Evolutionary conservation across 1,140 invertebrate genomes (phyloP), one percentile per base, ranked within the genome.

Genomic region (Oryctes rhinoceros): DNA sequence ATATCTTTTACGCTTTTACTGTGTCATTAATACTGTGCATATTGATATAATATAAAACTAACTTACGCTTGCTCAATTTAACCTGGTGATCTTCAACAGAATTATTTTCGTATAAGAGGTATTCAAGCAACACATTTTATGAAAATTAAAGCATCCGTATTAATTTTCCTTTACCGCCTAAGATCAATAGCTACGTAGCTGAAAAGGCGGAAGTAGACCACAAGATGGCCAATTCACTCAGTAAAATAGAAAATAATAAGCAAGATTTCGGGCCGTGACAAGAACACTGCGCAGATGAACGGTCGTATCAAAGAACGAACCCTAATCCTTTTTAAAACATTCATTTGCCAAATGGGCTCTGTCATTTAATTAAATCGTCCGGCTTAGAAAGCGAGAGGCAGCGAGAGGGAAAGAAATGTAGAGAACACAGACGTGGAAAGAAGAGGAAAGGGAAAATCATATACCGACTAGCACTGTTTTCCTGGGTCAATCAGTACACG

Each of bases 261-360:
- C 20, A 71, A 71, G 65, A 71, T 71, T 71, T 71, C 65, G 24
- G 35, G 9, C 10, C 20, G 3, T 71, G 65, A 71, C 65, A 71
- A 71, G 65, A 71, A 71, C 65, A 71, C 35, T 24, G 65, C 24
- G 65, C 65, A 30, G 37, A 71, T 24, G 65, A 71, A 71, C 20
- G 65, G 20, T 9, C 20, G 53, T 71, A 71, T 71, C 65, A 71
- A 71, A 71, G 65, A 71, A 35, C 18, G 24, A 71, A 71, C 65
- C 65, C 65, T 71, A 71, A 71, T 71, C 65, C 65, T 71, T 71
- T 71, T 71, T 71, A 71, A 71, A 71, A 71, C 65, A 71, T 71
- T 71, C 65, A 71, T 71, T 71, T 71, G 65, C 65, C 65, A 71
- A 71, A 71, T 71, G 65, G 65, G 65, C 65, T 71, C 65, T 24